Evolutionary conservation across 1,140 invertebrate species (phyloP).

Genomic region (Eumeta japonica): DNA sequence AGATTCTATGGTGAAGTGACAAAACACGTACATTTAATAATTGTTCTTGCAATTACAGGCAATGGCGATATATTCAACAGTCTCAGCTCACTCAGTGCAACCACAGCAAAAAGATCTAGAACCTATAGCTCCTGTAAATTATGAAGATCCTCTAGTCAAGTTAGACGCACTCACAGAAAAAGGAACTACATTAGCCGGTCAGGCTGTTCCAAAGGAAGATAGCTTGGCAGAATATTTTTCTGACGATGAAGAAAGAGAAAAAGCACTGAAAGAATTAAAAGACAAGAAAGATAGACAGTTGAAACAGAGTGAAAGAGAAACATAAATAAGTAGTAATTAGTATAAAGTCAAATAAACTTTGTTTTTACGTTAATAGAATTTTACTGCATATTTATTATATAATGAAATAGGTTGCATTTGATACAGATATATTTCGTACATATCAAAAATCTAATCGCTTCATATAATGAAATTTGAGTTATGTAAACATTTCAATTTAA

Average conservation of each 20-base stretch:
- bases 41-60: slow-evolving; percentile 56
- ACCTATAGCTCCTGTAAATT: too few relatives aligned
- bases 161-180: slow-evolving; percentile 32
- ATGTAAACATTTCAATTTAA: too few relatives aligned
- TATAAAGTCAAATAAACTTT: slow-evolving; percentile 16
- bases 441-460: too few relatives aligned
- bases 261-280: slow-evolving; percentile 32
- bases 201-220: slow-evolving; percentile 28
- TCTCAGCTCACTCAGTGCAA: slow-evolving; percentile 49
- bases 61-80: slow-evolving; percentile 68
- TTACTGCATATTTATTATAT: slow-evolving; percentile 8
- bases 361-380: slow-evolving; percentile 30
- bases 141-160: slow-evolving; percentile 35
- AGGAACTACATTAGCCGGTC: slow-evolving; percentile 30
- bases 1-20: too few relatives aligned
- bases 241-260: slow-evolving; percentile 50
- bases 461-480: too few relatives aligned
- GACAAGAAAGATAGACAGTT: slow-evolving; percentile 30
- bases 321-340: slow-evolving; percentile 13
- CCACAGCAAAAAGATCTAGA: slow-evolving; percentile 12
- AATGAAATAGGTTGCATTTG: too few relatives aligned
- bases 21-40: too few relatives aligned
- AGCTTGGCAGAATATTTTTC: slow-evolving; percentile 48
- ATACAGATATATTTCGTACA: too few relatives aligned
- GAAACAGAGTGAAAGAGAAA: slow-evolving; percentile 33